Percentiles rank a stretch among this genome's conserved stretches.
Conservation (phyloP, 1,140 invertebrate species). For the Paraescarpia echinospica region DNA sequence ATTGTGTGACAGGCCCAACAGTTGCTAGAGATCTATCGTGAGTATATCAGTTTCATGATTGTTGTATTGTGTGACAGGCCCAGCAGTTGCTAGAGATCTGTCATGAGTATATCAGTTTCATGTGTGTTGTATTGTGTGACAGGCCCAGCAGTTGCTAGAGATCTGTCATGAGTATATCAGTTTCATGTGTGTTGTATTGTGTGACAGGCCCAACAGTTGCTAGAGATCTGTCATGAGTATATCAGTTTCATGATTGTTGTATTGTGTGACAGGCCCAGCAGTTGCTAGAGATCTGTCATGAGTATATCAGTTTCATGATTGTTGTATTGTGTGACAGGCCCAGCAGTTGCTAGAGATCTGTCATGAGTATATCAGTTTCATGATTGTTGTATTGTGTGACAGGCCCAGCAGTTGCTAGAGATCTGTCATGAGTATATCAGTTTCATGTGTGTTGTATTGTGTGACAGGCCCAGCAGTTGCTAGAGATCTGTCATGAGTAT, state of each 20-base stretch:
- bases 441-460: no score
- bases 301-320: conserved; percentile 73
- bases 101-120: conserved; percentile 78
- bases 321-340: conserved; percentile 72
- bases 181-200: conserved; percentile 20
- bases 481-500: no score
- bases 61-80: conserved; percentile 72
- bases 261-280: conserved; percentile 82
- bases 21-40: conserved; percentile 87
- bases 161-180: conserved; percentile 92
- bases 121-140: conserved; percentile 60
- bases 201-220: conserved; percentile 86
- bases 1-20: conserved; percentile 82
- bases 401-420: conserved; percentile 55
- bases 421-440: no score
- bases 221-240: conserved; percentile 94
- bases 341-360: conserved; percentile 92
- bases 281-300: conserved; percentile 87
- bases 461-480: no score
- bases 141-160: conserved; percentile 89
- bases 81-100: conserved; percentile 92
- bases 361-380: conserved; percentile 78
- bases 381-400: conserved; percentile 59
- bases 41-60: conserved; percentile 73
- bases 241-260: conserved; percentile 59